These are phyloP conservation scores for Apteryx owenii DNA, from an alignment of 2,113 vertebrate species.

Conservation along the genomic window DNA sequence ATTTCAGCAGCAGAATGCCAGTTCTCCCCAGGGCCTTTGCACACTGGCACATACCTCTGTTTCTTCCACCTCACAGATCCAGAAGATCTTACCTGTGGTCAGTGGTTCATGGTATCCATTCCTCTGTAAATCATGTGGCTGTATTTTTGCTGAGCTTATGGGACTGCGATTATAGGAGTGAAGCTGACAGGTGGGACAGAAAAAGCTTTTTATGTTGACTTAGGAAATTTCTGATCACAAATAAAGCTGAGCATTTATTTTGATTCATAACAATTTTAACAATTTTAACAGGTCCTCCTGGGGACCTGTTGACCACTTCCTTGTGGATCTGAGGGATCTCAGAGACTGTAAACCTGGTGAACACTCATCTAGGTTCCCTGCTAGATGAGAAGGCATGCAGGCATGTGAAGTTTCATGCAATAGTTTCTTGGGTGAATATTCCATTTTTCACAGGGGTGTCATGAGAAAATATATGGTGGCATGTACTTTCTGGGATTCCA, in stretches of 20 bases:
- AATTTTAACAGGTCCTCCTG: neutral
- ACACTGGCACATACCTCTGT: rapidly evolving
- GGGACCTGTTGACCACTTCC: neutral
- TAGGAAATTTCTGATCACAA: neutral
- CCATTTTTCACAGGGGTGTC: neutral
- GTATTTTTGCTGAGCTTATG: neutral
- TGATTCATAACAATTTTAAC: neutral
- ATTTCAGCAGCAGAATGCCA: neutral
- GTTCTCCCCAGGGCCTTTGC: neutral
- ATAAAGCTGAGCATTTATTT: neutral
- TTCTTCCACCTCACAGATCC: constrained; percentile 5
- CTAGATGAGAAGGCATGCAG: neutral
- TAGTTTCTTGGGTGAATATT: neutral
- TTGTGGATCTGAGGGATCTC: neutral
- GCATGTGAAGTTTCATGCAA: neutral
- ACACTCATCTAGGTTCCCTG: neutral
- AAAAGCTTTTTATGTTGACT: neutral
- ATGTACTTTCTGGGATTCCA: neutral
- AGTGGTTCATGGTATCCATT: neutral
- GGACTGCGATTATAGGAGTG: neutral
- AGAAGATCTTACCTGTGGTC: neutral
- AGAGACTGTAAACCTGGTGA: neutral
- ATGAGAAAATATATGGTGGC: neutral
- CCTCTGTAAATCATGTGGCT: neutral
- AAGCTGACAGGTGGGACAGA: neutral